Evolutionary conservation across 2,113 vertebrate species (phyloP), one percentile per base, ranked within the genome.

Genomic region (Pleuronectes platessa): DNA sequence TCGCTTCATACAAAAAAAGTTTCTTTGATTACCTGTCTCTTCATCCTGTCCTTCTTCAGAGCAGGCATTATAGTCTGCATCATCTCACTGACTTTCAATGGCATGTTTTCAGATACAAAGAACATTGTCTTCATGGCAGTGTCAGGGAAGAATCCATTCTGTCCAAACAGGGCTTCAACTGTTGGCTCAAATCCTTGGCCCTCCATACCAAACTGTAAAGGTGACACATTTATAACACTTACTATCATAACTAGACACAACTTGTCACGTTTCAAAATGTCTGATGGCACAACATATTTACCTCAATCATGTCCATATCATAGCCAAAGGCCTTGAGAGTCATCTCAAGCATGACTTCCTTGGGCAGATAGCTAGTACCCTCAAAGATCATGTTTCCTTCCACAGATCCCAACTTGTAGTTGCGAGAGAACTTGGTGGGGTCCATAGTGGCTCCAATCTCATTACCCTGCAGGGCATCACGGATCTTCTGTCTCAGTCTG

Each of bases 381-480:
- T 99, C 97, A 90, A 98, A 97, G 80, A 99, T 82, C 79, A 99
- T 90, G 86, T 98, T 97, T 78, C 96, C 95, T 82, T 97, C 94
- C 0, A 97, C 61, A 88, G 93, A 95, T 83, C 94, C 95, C 2
- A 96, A 42, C 18, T 94, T 95, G 86, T 98, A 98, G 92, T 97
- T 97, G 58, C 74, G 93, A 76, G 97, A 99, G 79, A 96, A 95
- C 81, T 91, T 96, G 75, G 68, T 94, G 81, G 96, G 95, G 82
- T 97, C 94, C 91, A 91, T 86, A 61, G 89, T 59, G 17, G 89
- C 67, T 68, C 93, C 95, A 45, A 97, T 67, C 55, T 95, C 89
- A 73, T 86, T 94, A 68, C 86, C 90, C 88, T 95, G 94, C 61
- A 97, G 87, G 69, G 94, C 93, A 73, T 94, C 93, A 71, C 89